Evolutionary conservation across 2,888 invertebrate genomes (phyloP).

Genomic region (Cantharis flavilabris): DNA sequence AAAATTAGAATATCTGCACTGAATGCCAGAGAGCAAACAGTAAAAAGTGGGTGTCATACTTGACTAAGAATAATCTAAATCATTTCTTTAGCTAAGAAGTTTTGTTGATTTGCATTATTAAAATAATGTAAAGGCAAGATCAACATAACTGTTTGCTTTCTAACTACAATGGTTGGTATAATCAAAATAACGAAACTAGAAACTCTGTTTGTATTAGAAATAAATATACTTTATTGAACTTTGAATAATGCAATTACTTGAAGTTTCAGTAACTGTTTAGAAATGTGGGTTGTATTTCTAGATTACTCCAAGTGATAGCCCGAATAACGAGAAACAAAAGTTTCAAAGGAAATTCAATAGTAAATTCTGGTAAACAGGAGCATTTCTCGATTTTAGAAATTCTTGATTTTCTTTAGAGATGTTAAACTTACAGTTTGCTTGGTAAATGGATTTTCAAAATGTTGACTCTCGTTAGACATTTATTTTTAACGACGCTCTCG

Average conservation of each 20-base stretch:
- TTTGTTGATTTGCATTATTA: background rate
- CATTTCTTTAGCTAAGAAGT: background rate
- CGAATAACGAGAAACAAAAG: no score
- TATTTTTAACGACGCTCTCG: background rate
- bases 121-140: background rate
- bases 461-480: background rate
- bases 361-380: no score
- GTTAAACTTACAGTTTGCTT: no score
- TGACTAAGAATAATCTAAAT: background rate
- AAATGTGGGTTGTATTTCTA: background rate
- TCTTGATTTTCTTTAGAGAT: no score
- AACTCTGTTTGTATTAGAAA: background rate
- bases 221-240: background rate
- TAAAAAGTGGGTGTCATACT: background rate
- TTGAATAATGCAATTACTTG: background rate
- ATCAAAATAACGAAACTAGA: background rate
- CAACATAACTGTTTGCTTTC: background rate
- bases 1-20: background rate
- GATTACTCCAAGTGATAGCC: background rate
- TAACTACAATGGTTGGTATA: background rate
- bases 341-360: no score
- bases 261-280: background rate
- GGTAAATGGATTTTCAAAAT: no score
- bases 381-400: no score
- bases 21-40: background rate